These are phyloP conservation scores for Stenopsyche tienmushanensis DNA, from an alignment of 1,140 invertebrate species.

Conservation along the genomic window DNA sequence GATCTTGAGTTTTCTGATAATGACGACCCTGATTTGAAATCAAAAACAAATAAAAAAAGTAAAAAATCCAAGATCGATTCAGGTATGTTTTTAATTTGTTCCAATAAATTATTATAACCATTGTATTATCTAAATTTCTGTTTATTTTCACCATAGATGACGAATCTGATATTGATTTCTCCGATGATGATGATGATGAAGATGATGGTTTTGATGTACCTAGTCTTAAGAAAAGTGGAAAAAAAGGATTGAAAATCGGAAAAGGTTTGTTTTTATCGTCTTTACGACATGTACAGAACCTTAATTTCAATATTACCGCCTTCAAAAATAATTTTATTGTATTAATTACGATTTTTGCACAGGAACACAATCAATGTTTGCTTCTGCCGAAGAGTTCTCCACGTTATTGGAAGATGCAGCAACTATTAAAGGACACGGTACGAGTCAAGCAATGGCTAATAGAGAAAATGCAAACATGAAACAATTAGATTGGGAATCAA, in stretches of 20 bases:
- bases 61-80: slow-evolving; percentile 10
- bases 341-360: slow-evolving; percentile 10
- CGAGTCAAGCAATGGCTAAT: slow-evolving; percentile 62
- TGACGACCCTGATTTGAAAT: slow-evolving; percentile 44
- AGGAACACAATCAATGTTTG: slow-evolving; percentile 61
- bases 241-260: slow-evolving; percentile 32
- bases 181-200: slow-evolving; percentile 41
- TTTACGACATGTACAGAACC: neutral
- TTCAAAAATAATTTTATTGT: slow-evolving; percentile 12
- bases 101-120: neutral
- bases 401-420: slow-evolving; percentile 69
- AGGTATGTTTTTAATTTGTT: slow-evolving; percentile 8
- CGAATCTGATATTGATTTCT: slow-evolving; percentile 40
- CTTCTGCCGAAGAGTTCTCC: slow-evolving; percentile 74
- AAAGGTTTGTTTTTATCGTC: slow-evolving; percentile 5
- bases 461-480: slow-evolving; percentile 66
- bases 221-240: slow-evolving; percentile 45
- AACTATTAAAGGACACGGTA: slow-evolving; percentile 61
- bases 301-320: neutral
- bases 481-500: slow-evolving; percentile 68
- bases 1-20: slow-evolving; percentile 48
- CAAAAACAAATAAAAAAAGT: slow-evolving; percentile 21
- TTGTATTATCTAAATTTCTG: neutral
- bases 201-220: slow-evolving; percentile 43
- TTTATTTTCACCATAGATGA: slow-evolving; percentile 18